Evolutionary conservation across 2,888 invertebrate species (phyloP).

Genomic region (Watsonalla binaria): DNA sequence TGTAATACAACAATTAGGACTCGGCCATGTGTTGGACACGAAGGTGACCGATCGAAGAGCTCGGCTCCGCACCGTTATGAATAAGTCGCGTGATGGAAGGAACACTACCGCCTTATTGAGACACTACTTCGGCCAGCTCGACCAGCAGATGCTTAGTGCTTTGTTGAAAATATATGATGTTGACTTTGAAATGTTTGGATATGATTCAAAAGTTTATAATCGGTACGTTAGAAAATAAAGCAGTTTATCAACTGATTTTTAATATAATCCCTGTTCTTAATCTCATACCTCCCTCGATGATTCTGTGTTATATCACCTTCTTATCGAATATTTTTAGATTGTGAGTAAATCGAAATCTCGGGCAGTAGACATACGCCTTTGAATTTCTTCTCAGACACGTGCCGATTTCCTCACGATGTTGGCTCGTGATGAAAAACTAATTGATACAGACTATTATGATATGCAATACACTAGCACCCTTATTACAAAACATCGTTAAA

Average conservation of each 20-base stretch:
- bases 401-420: too few relatives aligned
- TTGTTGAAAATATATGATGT: constrained; percentile 81
- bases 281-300: neutral
- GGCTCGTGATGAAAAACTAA: too few relatives aligned
- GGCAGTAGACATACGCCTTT: too few relatives aligned
- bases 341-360: too few relatives aligned
- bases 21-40: constrained; percentile 72
- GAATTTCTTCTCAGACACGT: too few relatives aligned
- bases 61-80: constrained; percentile 73
- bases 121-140: constrained; percentile 78
- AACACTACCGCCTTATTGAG: constrained; percentile 63
- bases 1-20: constrained; percentile 78
- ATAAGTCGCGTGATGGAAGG: constrained; percentile 73
- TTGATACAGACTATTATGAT: too few relatives aligned
- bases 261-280: constrained; percentile 3
- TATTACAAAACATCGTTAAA: too few relatives aligned
- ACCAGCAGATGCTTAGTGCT: constrained; percentile 73
- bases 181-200: constrained; percentile 85
- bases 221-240: constrained; percentile 67
- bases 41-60: constrained; percentile 69
- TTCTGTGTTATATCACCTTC: too few relatives aligned
- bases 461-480: too few relatives aligned
- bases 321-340: too few relatives aligned
- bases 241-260: constrained; percentile 22
- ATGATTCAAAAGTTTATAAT: constrained; percentile 78